Conservation (phyloP, 2,113 vertebrate species). For the Seriola quinqueradiata region DNA sequence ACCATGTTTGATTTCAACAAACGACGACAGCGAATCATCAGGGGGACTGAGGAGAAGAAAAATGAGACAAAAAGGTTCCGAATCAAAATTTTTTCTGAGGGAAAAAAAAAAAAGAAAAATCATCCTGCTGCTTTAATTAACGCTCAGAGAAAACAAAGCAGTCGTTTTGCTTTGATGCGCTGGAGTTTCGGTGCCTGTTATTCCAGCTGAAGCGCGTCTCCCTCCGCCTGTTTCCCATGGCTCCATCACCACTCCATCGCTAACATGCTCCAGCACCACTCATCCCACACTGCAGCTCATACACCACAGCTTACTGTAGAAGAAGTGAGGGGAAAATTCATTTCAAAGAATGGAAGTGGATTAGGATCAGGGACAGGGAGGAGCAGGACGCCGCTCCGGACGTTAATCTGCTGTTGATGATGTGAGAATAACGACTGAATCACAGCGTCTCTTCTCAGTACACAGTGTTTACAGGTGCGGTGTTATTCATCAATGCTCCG, state of each 20-base stretch:
- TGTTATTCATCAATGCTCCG: not conserved
- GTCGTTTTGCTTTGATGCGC: conserved; percentile 83
- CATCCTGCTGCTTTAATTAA: conserved; percentile 79
- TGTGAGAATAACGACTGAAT: not conserved
- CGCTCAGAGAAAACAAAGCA: conserved; percentile 80
- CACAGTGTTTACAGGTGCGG: not conserved
- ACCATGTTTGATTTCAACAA: conserved; percentile 70
- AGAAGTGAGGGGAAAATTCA: not conserved
- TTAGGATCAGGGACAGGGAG: not conserved
- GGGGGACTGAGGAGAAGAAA: conserved; percentile 62
- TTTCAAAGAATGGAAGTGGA: not conserved
- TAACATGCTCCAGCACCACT: conserved; percentile 45
- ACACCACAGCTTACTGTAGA: not conserved
- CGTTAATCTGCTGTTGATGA: not conserved
- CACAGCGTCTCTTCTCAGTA: not conserved
- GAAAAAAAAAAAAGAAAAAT: conserved; percentile 3
- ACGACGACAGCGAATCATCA: conserved; percentile 75
- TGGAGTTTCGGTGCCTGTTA: conserved; percentile 66
- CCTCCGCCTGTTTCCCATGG: conserved; percentile 60
- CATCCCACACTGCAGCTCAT: conserved; percentile 9
- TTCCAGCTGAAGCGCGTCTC: conserved; percentile 64
- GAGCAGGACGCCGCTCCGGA: not conserved
- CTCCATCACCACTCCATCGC: conserved; percentile 58
- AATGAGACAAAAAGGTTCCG: conserved; percentile 71
- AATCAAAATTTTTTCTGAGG: conserved; percentile 56